Evolutionary conservation across 2,113 vertebrate genomes (phyloP).

Genomic region (Electrona antarctica): DNA sequence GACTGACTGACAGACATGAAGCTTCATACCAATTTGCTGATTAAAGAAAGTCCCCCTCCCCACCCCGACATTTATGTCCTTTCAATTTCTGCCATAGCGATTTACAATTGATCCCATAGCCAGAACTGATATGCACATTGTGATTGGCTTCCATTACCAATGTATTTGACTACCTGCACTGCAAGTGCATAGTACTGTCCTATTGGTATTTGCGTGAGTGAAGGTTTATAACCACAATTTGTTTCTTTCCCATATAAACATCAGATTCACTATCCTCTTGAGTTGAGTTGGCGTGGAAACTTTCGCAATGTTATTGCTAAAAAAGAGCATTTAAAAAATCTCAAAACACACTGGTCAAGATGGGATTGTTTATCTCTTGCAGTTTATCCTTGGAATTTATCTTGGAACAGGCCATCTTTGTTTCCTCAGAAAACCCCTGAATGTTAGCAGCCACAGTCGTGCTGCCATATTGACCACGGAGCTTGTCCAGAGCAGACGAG

Average conservation of each 20-base stretch:
- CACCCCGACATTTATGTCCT: slow-evolving; percentile 38
- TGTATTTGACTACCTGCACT: slow-evolving; percentile 10
- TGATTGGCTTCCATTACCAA: not conserved
- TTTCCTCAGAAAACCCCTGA: not conserved
- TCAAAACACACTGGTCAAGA: not conserved
- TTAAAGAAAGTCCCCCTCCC: slow-evolving; percentile 61
- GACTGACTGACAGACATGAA: too few species aligned
- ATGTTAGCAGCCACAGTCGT: not conserved
- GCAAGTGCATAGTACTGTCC: slow-evolving; percentile 9
- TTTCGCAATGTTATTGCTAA: not conserved
- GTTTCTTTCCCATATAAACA: slow-evolving; percentile 13
- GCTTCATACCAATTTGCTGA: slow-evolving; percentile 58
- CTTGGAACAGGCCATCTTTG: not conserved
- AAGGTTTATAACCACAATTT: slow-evolving; percentile 17
- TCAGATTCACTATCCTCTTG: not conserved
- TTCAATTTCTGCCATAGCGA: slow-evolving; percentile 41
- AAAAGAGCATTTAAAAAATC: not conserved
- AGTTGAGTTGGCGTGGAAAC: too few species aligned
- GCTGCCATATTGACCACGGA: not conserved
- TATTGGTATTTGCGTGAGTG: slow-evolving; percentile 25
- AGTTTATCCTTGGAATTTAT: not conserved
- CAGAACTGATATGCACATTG: slow-evolving; percentile 37
- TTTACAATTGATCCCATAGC: slow-evolving; percentile 29
- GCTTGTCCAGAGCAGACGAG: not conserved
- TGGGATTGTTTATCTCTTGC: not conserved